Evolutionary conservation across 2,113 vertebrate species (phyloP).

Genomic region (Heteronetta atricapilla): DNA sequence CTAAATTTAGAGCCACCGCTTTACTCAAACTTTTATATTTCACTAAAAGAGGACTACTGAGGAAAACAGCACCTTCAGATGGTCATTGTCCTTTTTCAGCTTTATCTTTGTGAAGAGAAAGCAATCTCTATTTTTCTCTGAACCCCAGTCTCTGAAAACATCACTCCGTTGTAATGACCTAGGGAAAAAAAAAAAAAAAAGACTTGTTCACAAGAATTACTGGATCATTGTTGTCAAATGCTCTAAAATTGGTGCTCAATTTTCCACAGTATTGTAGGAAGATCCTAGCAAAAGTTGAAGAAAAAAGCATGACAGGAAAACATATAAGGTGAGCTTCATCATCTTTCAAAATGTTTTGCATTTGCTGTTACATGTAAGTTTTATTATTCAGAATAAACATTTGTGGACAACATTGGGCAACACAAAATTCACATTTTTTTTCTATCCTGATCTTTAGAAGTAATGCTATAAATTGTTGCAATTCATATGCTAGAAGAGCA

Average conservation of each 20-base stretch:
- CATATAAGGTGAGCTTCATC: fast-evolving
- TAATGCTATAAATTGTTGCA: background rate
- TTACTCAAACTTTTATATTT: background rate
- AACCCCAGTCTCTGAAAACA: background rate
- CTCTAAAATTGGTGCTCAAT: background rate
- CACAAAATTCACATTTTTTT: background rate
- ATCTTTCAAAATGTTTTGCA: background rate
- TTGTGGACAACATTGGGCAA: background rate
- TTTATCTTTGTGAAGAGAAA: background rate
- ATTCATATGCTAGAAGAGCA: background rate
- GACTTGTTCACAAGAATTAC: background rate
- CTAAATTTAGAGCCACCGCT: background rate
- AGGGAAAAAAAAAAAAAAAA: background rate
- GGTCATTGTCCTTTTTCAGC: background rate
- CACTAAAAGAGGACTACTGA: background rate
- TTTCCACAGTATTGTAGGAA: background rate
- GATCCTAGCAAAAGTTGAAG: background rate
- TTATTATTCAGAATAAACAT: background rate
- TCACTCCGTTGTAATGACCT: background rate
- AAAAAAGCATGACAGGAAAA: background rate
- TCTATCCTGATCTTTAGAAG: background rate
- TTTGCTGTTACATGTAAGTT: fast-evolving
- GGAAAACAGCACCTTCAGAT: background rate
- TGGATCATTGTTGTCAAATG: conserved; percentile 2
- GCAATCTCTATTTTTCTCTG: background rate